phyloP scores from a whole-genome alignment of 2,797 vertebrate species.

The Chiloscyllium punctatum region DNA sequence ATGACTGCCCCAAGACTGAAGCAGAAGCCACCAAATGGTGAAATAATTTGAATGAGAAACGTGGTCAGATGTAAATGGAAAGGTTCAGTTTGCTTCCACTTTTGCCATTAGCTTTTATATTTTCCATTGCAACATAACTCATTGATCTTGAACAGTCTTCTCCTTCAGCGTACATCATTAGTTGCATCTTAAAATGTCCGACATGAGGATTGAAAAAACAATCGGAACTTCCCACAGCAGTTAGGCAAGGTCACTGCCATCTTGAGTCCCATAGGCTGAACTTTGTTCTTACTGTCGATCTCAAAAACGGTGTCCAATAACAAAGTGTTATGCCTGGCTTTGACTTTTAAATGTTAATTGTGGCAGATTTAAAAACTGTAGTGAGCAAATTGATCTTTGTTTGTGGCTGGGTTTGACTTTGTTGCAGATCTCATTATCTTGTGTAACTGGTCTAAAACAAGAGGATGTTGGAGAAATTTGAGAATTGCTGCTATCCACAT shows the following conservation, averaged over 20 bases:
- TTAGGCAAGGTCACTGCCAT: background rate
- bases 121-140: background rate
- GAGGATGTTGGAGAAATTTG: background rate
- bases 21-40: background rate
- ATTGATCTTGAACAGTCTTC: background rate
- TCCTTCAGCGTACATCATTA: background rate
- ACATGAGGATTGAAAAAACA: background rate
- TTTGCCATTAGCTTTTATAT: background rate
- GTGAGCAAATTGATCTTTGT: background rate
- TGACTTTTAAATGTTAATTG: background rate
- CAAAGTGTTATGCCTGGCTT: background rate
- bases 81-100: background rate
- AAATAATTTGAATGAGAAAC: background rate
- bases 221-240: background rate
- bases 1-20: too few relatives aligned
- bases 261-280: background rate
- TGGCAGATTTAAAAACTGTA: background rate
- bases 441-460: background rate
- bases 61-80: background rate
- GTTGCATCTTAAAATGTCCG: background rate
- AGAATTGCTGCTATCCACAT: background rate
- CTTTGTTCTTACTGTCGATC: background rate
- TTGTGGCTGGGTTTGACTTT: background rate
- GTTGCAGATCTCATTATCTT: slow-evolving; percentile 2
- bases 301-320: background rate